phyloP scores from a whole-genome alignment of 23 tunicate genomes.

The Botrylloides violaceus region DNA sequence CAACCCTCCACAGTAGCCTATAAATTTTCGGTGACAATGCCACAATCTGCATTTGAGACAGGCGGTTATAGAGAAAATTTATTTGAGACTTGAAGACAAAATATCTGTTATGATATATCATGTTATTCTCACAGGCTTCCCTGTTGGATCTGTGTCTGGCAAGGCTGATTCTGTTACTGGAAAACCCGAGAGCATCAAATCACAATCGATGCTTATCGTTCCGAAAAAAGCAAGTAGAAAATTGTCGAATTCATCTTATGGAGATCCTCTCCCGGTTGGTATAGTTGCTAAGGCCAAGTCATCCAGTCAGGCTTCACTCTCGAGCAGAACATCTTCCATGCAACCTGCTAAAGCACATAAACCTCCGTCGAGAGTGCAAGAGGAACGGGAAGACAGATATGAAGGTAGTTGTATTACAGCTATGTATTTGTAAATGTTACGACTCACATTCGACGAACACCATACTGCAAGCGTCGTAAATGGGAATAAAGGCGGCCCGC shows the following conservation, averaged over 20 bases:
- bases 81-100: too few relatives aligned
- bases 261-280: constrained; percentile 1
- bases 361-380: constrained; percentile 32
- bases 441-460: too few relatives aligned
- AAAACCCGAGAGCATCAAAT: constrained; percentile 6
- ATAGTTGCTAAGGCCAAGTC: constrained; percentile 14
- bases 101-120: too few relatives aligned
- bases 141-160: neutral
- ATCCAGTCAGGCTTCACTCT: constrained; percentile 12
- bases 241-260: neutral
- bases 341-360: neutral
- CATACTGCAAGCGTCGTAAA: too few relatives aligned
- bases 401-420: too few relatives aligned
- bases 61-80: too few relatives aligned
- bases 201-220: neutral
- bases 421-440: too few relatives aligned
- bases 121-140: too few relatives aligned
- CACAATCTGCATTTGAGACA: neutral
- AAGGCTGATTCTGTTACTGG: constrained; percentile 10
- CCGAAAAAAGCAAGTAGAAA: neutral
- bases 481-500: too few relatives aligned
- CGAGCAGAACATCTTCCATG: constrained; percentile 1
- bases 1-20: too few relatives aligned
- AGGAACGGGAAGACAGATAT: constrained; percentile 10
- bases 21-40: too few relatives aligned